Evolutionary conservation across 2,888 invertebrate genomes (phyloP), one percentile per base, ranked within the genome.

Genomic region (Ectemnius cavifrons): DNA sequence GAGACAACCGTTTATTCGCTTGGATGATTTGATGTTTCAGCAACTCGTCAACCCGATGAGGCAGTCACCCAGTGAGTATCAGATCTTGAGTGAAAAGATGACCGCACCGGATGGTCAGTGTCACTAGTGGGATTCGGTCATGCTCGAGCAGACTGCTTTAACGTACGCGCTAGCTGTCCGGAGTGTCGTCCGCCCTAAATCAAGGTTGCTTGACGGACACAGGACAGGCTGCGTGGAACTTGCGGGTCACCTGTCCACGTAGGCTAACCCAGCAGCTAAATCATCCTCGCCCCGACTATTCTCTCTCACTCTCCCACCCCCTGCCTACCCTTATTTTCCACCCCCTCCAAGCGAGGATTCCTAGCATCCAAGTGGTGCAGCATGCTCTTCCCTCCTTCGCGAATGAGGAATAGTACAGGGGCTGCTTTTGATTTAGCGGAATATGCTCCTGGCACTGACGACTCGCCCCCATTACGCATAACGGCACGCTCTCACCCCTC

Each of bases 391-490:
- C 62, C 79, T 78, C 74, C 79, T 79, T 75, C 77, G 58, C 73
- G 63, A 76, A 79, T 78, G 85, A 86, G 85, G 76, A 83, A 84
- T 81, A 79, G 79, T 73, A 64, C 75, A 78, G 80, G 77, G 74
- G 80, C 88, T 89, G 89, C 85, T 89, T 89, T 89, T 89, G 89
- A 89, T 89, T 89, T 89, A 89, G 86, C 86, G 86, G 85, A 87
- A 86, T 89, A 87, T 89, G 89, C 87, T 82, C 65, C 81, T 89
- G 89, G 87, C 89, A 89, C 87, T 89, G 89, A 89, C 87, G 88
- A 89, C 88, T 85, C 83, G 77, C 81, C 80, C 81, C 87, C 86
- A 84, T 86, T 85, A 86, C 82, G 69, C 73, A 66, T 75, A 67
- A 66, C 75, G 67, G 64, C 68, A 61, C 60, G 46, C 8, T 14